Conservation (phyloP, 2,113 vertebrate genomes). For the Dipodomys ordii region DNA sequence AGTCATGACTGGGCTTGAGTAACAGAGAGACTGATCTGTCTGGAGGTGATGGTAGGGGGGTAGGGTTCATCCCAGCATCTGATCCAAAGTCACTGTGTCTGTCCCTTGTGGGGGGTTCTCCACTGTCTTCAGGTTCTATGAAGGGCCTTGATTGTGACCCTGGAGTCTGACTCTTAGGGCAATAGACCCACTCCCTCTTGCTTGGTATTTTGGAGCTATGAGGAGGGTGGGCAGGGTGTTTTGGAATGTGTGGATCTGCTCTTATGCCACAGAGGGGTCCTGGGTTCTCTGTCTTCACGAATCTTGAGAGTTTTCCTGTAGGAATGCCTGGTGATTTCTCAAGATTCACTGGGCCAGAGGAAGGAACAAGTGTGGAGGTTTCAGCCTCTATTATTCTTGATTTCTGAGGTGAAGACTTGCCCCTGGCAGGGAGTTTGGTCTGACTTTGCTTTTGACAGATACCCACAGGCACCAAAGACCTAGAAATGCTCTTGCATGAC, state of each 20-base stretch:
- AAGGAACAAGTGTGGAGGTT: conserved; percentile 35
- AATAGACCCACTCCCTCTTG: conserved; percentile 82
- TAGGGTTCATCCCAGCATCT: conserved; percentile 85
- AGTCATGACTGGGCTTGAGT: conserved; percentile 89
- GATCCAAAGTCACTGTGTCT: conserved; percentile 85
- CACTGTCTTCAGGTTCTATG: conserved; percentile 79
- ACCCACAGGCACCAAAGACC: conserved; percentile 79
- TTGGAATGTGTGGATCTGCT: conserved; percentile 80
- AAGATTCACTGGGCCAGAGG: conserved; percentile 74
- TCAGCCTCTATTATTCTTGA: conserved; percentile 75
- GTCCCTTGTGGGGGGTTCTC: conserved; percentile 90
- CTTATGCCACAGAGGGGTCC: conserved; percentile 84
- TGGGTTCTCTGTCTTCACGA: conserved; percentile 86
- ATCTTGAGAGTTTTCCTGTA: conserved; percentile 88
- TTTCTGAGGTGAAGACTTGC: conserved; percentile 90
- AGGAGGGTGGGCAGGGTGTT: conserved; percentile 68
- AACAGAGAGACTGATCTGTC: conserved; percentile 92
- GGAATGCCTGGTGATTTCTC: conserved; percentile 87
- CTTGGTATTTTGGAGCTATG: conserved; percentile 78
- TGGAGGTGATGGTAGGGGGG: conserved; percentile 90
- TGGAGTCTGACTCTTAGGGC: conserved; percentile 82
- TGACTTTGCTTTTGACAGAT: conserved; percentile 83
- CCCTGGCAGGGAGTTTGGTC: conserved; percentile 90
- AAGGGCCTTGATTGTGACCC: conserved; percentile 84
- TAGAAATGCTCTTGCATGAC: conserved; percentile 83